These are phyloP conservation scores for Spodoptera frugiperda DNA, from an alignment of 1,140 invertebrate genomes.

Conservation along the genomic window DNA sequence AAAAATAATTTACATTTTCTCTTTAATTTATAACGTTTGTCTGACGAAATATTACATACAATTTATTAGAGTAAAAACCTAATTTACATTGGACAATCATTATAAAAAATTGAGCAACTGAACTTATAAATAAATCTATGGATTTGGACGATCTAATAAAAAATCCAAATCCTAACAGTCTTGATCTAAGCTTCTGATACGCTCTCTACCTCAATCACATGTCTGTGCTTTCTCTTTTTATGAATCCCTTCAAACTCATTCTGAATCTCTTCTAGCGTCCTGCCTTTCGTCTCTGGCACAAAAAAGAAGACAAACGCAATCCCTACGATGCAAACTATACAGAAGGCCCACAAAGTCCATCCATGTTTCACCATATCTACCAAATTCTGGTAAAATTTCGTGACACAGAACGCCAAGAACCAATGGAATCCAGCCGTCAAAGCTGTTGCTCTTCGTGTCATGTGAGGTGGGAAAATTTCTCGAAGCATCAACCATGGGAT, in stretches of 20 bases:
- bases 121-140: conserved; percentile 13
- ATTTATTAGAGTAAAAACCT: not conserved
- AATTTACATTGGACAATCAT: not conserved
- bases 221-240: conserved; percentile 76
- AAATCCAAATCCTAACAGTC: conserved; percentile 45
- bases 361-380: conserved; percentile 86
- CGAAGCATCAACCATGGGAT: conserved; percentile 90
- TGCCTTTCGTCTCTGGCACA: conserved; percentile 93
- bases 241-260: conserved; percentile 86
- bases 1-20: conserved; percentile 36
- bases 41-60: not conserved
- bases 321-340: conserved; percentile 87
- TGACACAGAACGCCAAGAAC: conserved; percentile 90
- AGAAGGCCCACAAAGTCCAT: conserved; percentile 90
- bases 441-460: conserved; percentile 88
- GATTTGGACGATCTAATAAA: not conserved
- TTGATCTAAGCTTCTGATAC: conserved; percentile 63
- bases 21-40: conserved; percentile 15
- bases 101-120: not conserved
- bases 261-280: conserved; percentile 91
- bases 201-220: conserved; percentile 83
- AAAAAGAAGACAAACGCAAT: conserved; percentile 89
- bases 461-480: conserved; percentile 88
- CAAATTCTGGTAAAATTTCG: conserved; percentile 88
- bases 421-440: conserved; percentile 90